Evolutionary conservation across 2,888 invertebrate genomes (phyloP).

Genomic region (Eretmocerus hayati): DNA sequence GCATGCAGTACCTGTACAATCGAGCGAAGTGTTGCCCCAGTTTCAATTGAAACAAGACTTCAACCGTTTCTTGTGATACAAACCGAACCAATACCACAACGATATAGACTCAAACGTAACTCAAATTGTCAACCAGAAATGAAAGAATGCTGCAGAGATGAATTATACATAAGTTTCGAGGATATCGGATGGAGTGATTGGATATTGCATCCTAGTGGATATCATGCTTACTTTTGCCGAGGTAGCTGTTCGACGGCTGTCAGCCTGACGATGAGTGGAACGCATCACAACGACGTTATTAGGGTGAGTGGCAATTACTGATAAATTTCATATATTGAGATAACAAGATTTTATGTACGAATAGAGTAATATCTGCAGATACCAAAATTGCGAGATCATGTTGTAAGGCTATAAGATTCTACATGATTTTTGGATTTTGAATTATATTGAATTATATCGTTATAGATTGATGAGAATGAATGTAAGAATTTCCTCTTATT

Average conservation of each 20-base stretch:
- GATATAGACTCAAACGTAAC: conserved; percentile 57
- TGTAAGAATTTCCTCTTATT: no score
- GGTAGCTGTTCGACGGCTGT: conserved; percentile 72
- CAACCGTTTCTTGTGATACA: conserved; percentile 74
- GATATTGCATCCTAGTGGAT: conserved; percentile 76
- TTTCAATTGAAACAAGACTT: conserved; percentile 63
- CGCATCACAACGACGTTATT: conserved; percentile 66
- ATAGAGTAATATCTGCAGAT: no score
- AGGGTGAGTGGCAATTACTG: conserved; percentile 54
- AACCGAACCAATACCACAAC: conserved; percentile 64
- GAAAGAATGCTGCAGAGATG: conserved; percentile 77
- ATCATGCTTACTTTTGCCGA: conserved; percentile 81
- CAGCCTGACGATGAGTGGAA: conserved; percentile 59
- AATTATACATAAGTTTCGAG: conserved; percentile 73
- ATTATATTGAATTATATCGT: no score
- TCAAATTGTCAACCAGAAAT: conserved; percentile 63
- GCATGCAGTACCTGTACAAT: conserved; percentile 68
- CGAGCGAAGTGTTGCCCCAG: conserved; percentile 58
- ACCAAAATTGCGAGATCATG: no score
- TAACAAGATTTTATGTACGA: no score
- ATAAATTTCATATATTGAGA: no score
- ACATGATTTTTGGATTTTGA: no score
- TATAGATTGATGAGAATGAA: no score
- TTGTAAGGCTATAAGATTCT: no score
- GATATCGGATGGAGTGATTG: conserved; percentile 85